Evolutionary conservation across 2,113 vertebrate genomes (phyloP), one percentile per base, ranked within the genome.

Genomic region (Calyptommatus sinebrachiatus): DNA sequence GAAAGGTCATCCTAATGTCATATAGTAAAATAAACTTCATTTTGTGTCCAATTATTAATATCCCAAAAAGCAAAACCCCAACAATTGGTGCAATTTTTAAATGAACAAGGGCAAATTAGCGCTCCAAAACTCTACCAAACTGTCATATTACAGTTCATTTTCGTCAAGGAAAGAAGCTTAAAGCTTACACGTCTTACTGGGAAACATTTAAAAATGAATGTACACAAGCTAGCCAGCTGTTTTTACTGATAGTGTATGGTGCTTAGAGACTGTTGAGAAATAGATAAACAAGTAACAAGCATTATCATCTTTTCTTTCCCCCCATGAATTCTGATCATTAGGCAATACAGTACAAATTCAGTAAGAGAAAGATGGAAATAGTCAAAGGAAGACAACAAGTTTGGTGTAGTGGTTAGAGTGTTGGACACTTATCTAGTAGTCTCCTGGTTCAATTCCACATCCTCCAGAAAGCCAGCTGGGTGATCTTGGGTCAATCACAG

Each of bases 281-380:
- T 35, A 41, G n/a, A 53, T 48, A 14, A 50, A 65, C 20, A 12
- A 63, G 45, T 65, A 73, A 68, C 48, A 67, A 46, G 14, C 46
- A 81, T 68, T 80, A 48, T 14, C 2, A 7, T 20, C 73, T 71
- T 63, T 78, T 46, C 83, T 77, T 50, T 76, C 75, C 78, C 85
- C 80, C 79, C 87, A 50, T 79, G 83, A 78, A 66, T 90, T 85
- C 85, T 82, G 81, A 20, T 81, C 87, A 88, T 82, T 76, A 84
- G 53, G 28, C 24, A 28, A 80, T 50, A 91, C 87, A 72, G 50
- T 91, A 82, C 73, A 83, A 72, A 84, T 84, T 88, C 82, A 91
- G 87, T 89, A 45, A 88, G 66, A 86, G 82, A 80, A 45, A 68
- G 72, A 84, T 76, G 78, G 83, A 70, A 85, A 68, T 79, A 78